Evolutionary conservation across 1,140 invertebrate genomes (phyloP).

Genomic region (Brachionus rotundiformis): DNA sequence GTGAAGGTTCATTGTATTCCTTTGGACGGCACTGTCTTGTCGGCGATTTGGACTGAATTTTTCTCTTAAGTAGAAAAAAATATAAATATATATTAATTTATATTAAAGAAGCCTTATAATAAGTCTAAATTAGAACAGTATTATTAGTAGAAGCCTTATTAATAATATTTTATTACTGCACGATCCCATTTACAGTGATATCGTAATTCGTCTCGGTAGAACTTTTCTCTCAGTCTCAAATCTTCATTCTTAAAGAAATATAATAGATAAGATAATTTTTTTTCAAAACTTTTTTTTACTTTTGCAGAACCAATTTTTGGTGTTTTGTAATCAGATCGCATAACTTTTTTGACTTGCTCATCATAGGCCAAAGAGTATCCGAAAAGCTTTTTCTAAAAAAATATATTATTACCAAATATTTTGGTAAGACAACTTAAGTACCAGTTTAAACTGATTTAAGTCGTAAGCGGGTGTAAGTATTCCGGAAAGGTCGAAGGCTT

Average conservation of each 20-base stretch:
- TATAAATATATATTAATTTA: neutral
- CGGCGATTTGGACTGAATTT: neutral
- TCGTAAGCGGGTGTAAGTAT: constrained; percentile 30
- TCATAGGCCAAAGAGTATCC: constrained; percentile 22
- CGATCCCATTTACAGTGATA: constrained; percentile 47
- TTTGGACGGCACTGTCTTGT: neutral
- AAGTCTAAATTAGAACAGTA: too few relatives aligned
- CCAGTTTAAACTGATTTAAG: constrained; percentile 23
- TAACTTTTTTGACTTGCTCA: constrained; percentile 22
- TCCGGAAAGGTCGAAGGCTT: constrained; percentile 27
- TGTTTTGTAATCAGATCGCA: neutral
- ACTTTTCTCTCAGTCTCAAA: constrained; percentile 36
- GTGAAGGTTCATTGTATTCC: neutral
- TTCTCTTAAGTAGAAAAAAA: constrained; percentile 4
- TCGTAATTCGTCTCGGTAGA: constrained; percentile 26
- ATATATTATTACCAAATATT: neutral
- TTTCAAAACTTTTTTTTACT: neutral
- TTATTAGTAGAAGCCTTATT: neutral
- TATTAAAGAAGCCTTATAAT: neutral
- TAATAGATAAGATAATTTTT: neutral
- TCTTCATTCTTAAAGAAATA: constrained; percentile 18
- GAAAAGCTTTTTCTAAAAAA: constrained; percentile 24
- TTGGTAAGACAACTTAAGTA: neutral
- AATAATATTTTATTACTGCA: neutral
- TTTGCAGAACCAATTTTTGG: neutral